These are phyloP conservation scores for Heterodera filipjevi DNA, from an alignment of 2,888 invertebrate genomes.

Conservation along the genomic window DNA sequence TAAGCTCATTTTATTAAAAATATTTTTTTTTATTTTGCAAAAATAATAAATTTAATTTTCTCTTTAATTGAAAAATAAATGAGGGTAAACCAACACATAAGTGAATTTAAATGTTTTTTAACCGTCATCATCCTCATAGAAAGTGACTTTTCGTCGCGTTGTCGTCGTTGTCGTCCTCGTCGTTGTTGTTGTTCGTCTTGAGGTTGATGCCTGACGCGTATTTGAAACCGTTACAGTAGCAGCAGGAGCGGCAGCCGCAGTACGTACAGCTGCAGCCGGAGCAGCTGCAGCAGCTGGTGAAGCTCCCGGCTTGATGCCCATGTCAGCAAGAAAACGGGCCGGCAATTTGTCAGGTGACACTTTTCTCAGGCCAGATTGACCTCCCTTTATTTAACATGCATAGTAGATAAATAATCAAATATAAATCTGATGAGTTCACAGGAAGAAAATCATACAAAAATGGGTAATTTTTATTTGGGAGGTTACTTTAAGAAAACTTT, in stretches of 20 bases:
- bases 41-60: too few relatives aligned
- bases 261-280: background rate
- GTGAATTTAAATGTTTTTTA: background rate
- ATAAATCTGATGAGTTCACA: too few relatives aligned
- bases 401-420: too few relatives aligned
- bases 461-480: too few relatives aligned
- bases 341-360: slow-evolving; percentile 2
- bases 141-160: background rate
- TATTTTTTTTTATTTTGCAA: too few relatives aligned
- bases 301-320: background rate
- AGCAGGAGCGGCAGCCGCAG: background rate
- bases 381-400: too few relatives aligned
- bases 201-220: background rate
- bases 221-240: background rate
- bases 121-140: background rate
- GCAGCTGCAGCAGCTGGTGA: background rate
- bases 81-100: background rate
- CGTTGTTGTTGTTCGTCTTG: background rate
- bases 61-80: too few relatives aligned
- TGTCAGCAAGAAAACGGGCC: background rate
- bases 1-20: too few relatives aligned
- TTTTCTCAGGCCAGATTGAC: background rate
- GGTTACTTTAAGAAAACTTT: too few relatives aligned
- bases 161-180: background rate
- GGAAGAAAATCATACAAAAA: too few relatives aligned